These are phyloP conservation scores for Thermophis baileyi DNA, from an alignment of 2,113 vertebrate species.

Conservation along the genomic window DNA sequence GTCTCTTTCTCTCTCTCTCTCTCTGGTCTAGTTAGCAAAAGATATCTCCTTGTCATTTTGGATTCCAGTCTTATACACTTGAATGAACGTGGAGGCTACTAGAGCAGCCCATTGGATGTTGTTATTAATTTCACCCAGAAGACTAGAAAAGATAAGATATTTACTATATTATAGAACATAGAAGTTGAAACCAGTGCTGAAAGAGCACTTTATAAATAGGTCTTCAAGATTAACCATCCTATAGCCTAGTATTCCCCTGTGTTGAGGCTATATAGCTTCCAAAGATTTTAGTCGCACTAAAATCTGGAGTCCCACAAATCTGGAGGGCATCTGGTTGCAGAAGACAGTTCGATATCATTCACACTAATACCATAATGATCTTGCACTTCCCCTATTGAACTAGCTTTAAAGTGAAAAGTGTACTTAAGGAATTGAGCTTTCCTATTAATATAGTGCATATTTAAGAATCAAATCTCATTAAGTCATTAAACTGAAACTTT, in stretches of 20 bases:
- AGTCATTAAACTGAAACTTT: not conserved
- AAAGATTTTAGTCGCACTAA: not conserved
- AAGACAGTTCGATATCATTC: not conserved
- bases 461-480: not conserved
- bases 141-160: not conserved
- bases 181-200: not conserved
- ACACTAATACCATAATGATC: not conserved
- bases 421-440: not conserved
- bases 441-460: not conserved
- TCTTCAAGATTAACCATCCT: not conserved
- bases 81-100: no score
- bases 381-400: not conserved
- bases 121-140: not conserved
- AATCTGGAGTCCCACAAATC: not conserved
- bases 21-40: not conserved
- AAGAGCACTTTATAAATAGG: not conserved
- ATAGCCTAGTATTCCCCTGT: not conserved
- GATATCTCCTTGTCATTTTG: not conserved
- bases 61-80: not conserved
- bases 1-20: not conserved
- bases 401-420: not conserved
- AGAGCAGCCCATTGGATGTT: not conserved
- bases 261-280: not conserved
- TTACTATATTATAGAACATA: not conserved
- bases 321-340: not conserved